phyloP scores from a whole-genome alignment of 2,888 invertebrate genomes.

The Lochmaea crataegi region DNA sequence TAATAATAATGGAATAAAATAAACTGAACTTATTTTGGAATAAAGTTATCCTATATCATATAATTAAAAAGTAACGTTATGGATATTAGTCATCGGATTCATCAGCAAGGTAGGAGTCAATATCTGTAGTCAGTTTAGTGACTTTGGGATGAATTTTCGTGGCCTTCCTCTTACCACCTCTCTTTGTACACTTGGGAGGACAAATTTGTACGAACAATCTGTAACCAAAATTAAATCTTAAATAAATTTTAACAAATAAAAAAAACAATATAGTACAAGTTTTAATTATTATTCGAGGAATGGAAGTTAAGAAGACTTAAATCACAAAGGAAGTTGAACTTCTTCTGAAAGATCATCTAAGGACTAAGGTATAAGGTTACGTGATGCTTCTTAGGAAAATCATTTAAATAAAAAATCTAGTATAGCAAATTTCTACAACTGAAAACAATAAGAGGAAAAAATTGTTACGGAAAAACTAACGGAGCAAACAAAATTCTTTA shows the following conservation, averaged over 20 bases:
- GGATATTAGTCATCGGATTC: background rate
- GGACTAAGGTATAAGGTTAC: too few relatives aligned
- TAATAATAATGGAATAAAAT: background rate
- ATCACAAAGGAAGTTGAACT: too few relatives aligned
- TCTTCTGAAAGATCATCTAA: too few relatives aligned
- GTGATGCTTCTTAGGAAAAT: too few relatives aligned
- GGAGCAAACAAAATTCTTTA: too few relatives aligned
- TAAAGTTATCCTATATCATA: background rate
- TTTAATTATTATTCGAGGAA: too few relatives aligned
- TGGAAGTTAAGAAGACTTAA: too few relatives aligned
- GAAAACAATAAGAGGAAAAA: too few relatives aligned
- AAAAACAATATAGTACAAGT: background rate
- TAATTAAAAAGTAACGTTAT: too few relatives aligned
- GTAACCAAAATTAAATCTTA: background rate
- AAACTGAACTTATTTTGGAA: background rate
- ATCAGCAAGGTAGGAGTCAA: background rate
- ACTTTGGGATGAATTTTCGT: background rate
- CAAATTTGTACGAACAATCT: background rate
- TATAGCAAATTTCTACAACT: too few relatives aligned
- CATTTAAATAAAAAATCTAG: too few relatives aligned
- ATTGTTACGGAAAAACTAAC: too few relatives aligned
- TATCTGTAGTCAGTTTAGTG: background rate
- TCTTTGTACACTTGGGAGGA: background rate
- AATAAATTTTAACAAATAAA: background rate
- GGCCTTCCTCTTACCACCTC: background rate